Conservation (phyloP, 2,888 invertebrate genomes). For the Clitarchus hookeri region DNA sequence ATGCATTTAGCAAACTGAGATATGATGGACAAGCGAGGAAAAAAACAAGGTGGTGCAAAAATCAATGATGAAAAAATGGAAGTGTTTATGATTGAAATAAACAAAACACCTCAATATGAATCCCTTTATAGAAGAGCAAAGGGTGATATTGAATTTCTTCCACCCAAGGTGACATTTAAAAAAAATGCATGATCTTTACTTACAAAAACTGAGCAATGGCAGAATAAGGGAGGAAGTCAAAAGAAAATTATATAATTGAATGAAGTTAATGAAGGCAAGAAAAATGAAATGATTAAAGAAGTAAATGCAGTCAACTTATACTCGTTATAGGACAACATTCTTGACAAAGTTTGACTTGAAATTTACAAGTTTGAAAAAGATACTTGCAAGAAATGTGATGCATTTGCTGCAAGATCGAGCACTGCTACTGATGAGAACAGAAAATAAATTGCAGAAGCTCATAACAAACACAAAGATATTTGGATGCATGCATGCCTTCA, state of each 20-base stretch:
- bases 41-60: slow-evolving; percentile 7
- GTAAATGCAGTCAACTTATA: slow-evolving; percentile 28
- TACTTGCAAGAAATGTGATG: background rate
- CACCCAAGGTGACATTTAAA: slow-evolving; percentile 21
- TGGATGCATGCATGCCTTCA: slow-evolving; percentile 21
- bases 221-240: no score
- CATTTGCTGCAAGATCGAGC: background rate
- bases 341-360: slow-evolving; percentile 30
- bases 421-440: background rate
- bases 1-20: no score
- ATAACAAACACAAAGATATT: slow-evolving; percentile 26
- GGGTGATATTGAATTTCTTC: slow-evolving; percentile 24
- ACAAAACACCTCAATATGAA: slow-evolving; percentile 28
- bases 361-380: slow-evolving; percentile 27
- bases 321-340: slow-evolving; percentile 28
- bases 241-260: no score
- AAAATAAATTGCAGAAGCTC: background rate
- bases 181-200: slow-evolving; percentile 29
- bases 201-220: background rate
- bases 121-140: slow-evolving; percentile 30
- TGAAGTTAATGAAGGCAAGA: no score
- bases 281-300: background rate
- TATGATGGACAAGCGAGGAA: background rate
- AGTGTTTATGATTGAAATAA: slow-evolving; percentile 26
- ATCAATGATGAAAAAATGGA: slow-evolving; percentile 15